Evolutionary conservation across 2,113 vertebrate genomes (phyloP).

Genomic region (Bungarus multicinctus): DNA sequence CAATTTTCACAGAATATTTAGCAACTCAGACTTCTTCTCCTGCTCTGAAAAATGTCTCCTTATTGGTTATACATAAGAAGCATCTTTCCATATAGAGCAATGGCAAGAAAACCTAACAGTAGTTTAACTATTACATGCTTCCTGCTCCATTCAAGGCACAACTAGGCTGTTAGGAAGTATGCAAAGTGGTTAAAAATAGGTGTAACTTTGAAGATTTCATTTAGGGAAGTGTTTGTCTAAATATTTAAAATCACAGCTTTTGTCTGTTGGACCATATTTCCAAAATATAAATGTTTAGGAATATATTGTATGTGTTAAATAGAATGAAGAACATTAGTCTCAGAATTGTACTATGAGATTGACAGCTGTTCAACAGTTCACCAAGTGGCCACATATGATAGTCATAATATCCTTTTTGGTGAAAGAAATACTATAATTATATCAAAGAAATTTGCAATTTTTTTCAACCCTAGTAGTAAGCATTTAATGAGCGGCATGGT

Average conservation of each 20-base stretch:
- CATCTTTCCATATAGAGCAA: neutral
- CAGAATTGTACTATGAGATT: neutral
- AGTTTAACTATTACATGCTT: neutral
- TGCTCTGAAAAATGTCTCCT: neutral
- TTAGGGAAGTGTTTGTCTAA: neutral
- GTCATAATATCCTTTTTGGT: neutral
- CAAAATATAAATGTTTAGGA: neutral
- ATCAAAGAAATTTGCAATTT: neutral
- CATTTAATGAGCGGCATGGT: too few relatives aligned
- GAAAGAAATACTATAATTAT: neutral
- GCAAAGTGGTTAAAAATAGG: neutral
- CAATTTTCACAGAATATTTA: neutral
- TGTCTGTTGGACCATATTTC: neutral
- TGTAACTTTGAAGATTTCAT: neutral
- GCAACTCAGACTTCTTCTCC: neutral
- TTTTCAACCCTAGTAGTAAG: neutral
- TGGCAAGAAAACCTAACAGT: neutral
- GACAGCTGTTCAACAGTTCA: neutral
- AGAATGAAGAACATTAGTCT: neutral
- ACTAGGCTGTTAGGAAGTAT: neutral
- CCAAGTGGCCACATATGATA: neutral
- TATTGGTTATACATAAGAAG: neutral
- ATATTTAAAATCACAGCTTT: neutral
- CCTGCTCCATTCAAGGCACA: neutral
- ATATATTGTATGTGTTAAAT: neutral